Conservation (phyloP, 2,888 invertebrate genomes). For the Glaucopsyche alexis region DNA sequence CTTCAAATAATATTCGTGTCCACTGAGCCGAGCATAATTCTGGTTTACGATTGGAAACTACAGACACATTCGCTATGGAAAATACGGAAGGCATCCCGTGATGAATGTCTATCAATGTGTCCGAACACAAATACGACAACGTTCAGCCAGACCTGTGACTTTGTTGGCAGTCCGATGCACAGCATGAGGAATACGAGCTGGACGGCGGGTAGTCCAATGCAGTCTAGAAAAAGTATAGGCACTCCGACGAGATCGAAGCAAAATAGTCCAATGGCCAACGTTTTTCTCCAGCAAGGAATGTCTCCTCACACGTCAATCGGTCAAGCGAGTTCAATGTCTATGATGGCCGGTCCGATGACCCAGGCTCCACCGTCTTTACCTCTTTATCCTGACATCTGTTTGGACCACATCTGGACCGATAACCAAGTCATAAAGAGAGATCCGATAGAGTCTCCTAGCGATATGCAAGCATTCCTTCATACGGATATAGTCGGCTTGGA, state of each 20-base stretch:
- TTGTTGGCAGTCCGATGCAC: conserved; percentile 65
- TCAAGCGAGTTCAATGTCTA: conserved; percentile 68
- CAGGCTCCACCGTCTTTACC: conserved; percentile 82
- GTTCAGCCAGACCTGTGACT: conserved; percentile 70
- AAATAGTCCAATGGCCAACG: conserved; percentile 71
- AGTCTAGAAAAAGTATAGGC: conserved; percentile 55
- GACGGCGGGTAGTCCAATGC: conserved; percentile 65
- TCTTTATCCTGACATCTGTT: conserved; percentile 90
- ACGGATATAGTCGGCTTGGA: conserved; percentile 92
- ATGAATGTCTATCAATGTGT: conserved; percentile 84
- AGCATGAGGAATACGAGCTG: conserved; percentile 61
- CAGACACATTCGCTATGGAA: conserved; percentile 91
- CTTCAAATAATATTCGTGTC: conserved; percentile 87
- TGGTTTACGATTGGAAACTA: conserved; percentile 88
- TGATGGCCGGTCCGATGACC: conserved; percentile 69
- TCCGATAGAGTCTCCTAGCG: conserved; percentile 56
- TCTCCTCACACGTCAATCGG: conserved; percentile 72
- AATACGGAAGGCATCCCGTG: conserved; percentile 86
- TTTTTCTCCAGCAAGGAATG: conserved; percentile 70
- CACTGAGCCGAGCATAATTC: conserved; percentile 88
- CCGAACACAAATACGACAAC: conserved; percentile 72
- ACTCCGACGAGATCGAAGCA: conserved; percentile 62
- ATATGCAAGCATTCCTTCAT: conserved; percentile 87
- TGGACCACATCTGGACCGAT: conserved; percentile 95
- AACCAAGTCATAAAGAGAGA: conserved; percentile 65